These are phyloP conservation scores for Ennomos erosarius DNA, from an alignment of 2,888 invertebrate species.

Conservation along the genomic window DNA sequence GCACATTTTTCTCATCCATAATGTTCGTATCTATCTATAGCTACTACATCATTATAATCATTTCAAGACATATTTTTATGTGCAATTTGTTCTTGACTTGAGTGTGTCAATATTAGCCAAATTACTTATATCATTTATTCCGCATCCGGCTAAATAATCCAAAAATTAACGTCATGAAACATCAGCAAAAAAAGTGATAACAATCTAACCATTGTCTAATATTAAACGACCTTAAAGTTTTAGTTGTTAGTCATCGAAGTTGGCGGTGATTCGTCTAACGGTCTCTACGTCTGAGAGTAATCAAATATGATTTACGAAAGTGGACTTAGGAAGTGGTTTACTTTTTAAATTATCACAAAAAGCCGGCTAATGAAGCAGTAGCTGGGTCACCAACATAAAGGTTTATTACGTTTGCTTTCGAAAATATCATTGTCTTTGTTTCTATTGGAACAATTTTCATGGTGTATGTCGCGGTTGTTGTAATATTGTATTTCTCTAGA, in stretches of 20 bases:
- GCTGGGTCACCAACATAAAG: conserved; percentile 36
- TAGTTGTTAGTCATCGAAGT: conserved; percentile 45
- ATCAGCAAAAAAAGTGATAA: conserved; percentile 50
- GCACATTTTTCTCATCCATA: conserved; percentile 31
- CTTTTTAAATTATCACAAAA: conserved; percentile 49
- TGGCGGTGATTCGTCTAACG: conserved; percentile 47
- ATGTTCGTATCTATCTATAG: neutral
- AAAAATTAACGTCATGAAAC: conserved; percentile 12
- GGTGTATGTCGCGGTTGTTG: too few species aligned
- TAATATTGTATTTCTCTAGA: too few species aligned
- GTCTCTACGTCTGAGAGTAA: conserved; percentile 47
- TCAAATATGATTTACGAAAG: conserved; percentile 58
- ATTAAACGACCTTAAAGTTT: conserved; percentile 49
- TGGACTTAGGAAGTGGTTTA: conserved; percentile 40
- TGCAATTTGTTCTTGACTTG: too few species aligned
- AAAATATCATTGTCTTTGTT: conserved; percentile 6
- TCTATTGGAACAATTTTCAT: neutral
- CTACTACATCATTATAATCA: too few species aligned
- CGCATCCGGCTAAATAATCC: conserved; percentile 8
- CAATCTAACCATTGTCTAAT: conserved; percentile 52
- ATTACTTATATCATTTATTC: neutral
- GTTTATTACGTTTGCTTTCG: conserved; percentile 27
- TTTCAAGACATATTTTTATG: too few species aligned
- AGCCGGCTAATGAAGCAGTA: conserved; percentile 44
- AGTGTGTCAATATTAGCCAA: neutral